Base-by-base conservation (phyloP, 2,888 invertebrate species). In the Drepana falcataria region DNA sequence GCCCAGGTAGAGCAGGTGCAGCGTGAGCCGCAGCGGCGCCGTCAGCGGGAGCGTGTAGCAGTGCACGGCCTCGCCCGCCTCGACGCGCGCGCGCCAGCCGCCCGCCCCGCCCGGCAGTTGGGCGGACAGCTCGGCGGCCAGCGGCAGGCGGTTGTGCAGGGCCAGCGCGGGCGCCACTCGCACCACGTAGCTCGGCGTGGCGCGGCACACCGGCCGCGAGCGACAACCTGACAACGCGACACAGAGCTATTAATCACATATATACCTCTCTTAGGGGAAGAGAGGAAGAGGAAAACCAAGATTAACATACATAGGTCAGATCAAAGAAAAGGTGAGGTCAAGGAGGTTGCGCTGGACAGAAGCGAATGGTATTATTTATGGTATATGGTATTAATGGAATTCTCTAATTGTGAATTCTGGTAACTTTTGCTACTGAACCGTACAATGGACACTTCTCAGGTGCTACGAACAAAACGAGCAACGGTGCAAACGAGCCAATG, bases 121-220 rank as follows among this genome's bases (percentile, higher is more conserved):
- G 53, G 1, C 54, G 0, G 95, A 35, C 54, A 33, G 53, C 55
- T 37, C 48, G 53, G 1, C 54, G 0, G 95, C 94, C 77, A 95
- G 95, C 0, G 96, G 96, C 48, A 96, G 87, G 37, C 94, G 94
- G 80, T 96, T 96, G 86, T 95, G 94, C 9, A 96, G 84, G 3
- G 94, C 92, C 34, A 96, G 85, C 0, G 96, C 95, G 0, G 96
- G 95, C 51, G 95, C 78, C n/a, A 96, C 88, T 48, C 93, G 92
- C 52, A 96, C 91, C 4, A 94, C 81, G 75, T 95, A 95, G 80
- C 95, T 95, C 0, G 96, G 96, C 51, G 95, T 93, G 0, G 92
- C 79, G 2, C 92, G 85, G 1, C 86, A 83, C 6, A 86, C 75
- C 61, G 86, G 84, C 48, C 79, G 81, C 0, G 87, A 77, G 55